Base-by-base conservation (phyloP, 2,113 vertebrate genomes). In the Crotalus viridis region DNA sequence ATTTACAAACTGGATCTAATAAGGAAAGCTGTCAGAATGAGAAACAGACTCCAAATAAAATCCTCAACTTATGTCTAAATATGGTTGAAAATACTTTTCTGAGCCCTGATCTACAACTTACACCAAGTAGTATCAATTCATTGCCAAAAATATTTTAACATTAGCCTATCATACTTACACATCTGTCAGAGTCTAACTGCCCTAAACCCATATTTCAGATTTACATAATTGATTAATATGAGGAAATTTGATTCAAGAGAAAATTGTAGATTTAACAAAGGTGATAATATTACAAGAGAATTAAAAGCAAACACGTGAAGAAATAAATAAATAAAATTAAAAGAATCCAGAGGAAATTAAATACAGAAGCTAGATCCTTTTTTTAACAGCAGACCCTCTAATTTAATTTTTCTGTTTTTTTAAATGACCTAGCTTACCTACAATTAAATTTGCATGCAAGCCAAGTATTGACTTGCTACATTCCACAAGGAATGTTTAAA, bases 61-160 rank as follows among this genome's bases (percentile, higher is more conserved):
- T 28, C 12, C 28, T 88, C n/a, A 22, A 39, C 93, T 95, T 93
- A 92, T 96, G 95, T 92, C 88, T 93, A 97, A 97, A 95, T 96
- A 92, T 54, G 12, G 61, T 92, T 88, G 85, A 52, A 92, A 92
- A 64, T 61, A 92, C 48, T 92, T 88, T 92, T 39, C 33, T 54
- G 55, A 59, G 33, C 28, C 56, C 57, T 55, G 46, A 46, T 43
- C 46, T 48, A n/a, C 24, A 52, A 51, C 22, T 43, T 89, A 88
- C 5, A n/a, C 56, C n/a, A 26, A 90, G 46, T 4, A 19, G 39
- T 4, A 59, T 57, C 46, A 56, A 56, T 26, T 86, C 55, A 15
- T 22, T 86, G 54, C 85, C 90, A 91, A 57, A 59, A 48, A 28
- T 81, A 43, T 59, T 85, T 57, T 46, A 91, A 86, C 10, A 48